Evolutionary conservation across 2,113 vertebrate genomes (phyloP).

Genomic region (Oncorhynchus masou): DNA sequence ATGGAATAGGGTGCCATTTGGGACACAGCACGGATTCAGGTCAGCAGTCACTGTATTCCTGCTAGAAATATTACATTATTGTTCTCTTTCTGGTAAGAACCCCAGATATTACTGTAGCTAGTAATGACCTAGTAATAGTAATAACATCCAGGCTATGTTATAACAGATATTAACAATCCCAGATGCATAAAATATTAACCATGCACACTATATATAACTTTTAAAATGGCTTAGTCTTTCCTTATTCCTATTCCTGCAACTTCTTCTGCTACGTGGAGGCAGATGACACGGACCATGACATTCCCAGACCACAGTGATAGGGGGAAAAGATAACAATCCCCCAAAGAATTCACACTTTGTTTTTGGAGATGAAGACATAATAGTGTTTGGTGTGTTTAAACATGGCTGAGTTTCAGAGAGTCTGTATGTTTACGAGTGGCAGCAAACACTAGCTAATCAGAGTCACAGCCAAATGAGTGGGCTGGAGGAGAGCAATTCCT

Average conservation of each 20-base stretch:
- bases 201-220: not conserved
- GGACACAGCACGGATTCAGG: not conserved
- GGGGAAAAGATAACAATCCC: constrained; percentile 47
- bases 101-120: too few relatives aligned
- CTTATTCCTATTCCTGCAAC: not conserved
- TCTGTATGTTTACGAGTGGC: constrained; percentile 61
- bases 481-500: constrained; percentile 37
- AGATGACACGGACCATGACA: constrained; percentile 53
- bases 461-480: constrained; percentile 55
- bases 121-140: too few relatives aligned
- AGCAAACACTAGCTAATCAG: constrained; percentile 69
- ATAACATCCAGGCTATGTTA: not conserved
- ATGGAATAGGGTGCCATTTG: not conserved
- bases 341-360: constrained; percentile 28
- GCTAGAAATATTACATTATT: not conserved
- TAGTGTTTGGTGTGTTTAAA: constrained; percentile 56
- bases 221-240: not conserved
- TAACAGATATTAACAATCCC: too few relatives aligned
- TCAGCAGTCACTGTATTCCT: not conserved
- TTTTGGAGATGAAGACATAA: constrained; percentile 58
- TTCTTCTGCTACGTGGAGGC: constrained; percentile 42
- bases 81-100: not conserved
- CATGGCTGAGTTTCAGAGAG: constrained; percentile 40
- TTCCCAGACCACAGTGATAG: constrained; percentile 24
- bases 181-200: not conserved